A percentile compares a stretch with the other conserved stretches of the same genome.
phyloP scores from a whole-genome alignment of 2,113 vertebrate genomes.

The Ia io region DNA sequence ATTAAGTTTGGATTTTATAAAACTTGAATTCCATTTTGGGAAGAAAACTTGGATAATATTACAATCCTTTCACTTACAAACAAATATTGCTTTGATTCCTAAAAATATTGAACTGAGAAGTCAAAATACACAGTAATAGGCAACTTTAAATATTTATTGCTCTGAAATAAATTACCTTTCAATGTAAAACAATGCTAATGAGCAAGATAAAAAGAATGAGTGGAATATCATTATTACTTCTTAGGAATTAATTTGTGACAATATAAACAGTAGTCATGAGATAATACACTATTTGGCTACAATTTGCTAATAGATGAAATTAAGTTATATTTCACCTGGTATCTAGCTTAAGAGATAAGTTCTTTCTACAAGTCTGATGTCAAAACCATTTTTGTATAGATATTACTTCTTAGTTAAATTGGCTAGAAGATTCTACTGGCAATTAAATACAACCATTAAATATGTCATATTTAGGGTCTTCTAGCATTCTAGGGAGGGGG shows the following conservation, averaged over 20 bases:
- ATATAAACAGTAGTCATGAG: background rate
- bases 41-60: background rate
- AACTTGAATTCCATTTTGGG: background rate
- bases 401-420: background rate
- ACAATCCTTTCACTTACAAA: background rate
- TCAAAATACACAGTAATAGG: background rate
- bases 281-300: background rate
- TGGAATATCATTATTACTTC: background rate
- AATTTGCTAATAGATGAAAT: background rate
- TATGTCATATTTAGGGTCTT: background rate
- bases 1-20: background rate
- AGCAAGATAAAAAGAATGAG: background rate
- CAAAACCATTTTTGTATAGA: constrained; percentile 17
- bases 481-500: background rate
- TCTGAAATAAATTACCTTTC: background rate
- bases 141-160: constrained; percentile 14
- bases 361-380: background rate
- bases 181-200: constrained; percentile 14
- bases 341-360: background rate
- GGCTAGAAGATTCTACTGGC: background rate
- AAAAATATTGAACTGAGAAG: background rate
- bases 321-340: constrained; percentile 2
- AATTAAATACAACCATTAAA: constrained; percentile 36
- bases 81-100: constrained; percentile 20
- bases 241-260: background rate